Evolutionary conservation across 2,888 invertebrate species (phyloP).

Genomic region (Ryuthela nishihirai): DNA sequence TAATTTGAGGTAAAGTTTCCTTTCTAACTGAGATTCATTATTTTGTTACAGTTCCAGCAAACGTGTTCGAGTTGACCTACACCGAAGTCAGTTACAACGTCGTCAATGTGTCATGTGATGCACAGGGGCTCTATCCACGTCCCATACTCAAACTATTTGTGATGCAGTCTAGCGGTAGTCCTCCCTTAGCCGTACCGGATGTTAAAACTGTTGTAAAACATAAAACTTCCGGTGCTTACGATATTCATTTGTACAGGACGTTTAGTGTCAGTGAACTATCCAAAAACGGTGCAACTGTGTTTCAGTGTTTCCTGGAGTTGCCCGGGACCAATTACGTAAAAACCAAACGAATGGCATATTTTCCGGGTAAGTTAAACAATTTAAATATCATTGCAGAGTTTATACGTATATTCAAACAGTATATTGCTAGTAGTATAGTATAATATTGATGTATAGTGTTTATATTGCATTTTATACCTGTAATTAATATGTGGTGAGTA

Average conservation of each 20-base stretch:
- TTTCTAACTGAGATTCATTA: no score
- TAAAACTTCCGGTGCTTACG: conserved; percentile 18
- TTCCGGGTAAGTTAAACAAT: conserved; percentile 39
- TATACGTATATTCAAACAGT: no score
- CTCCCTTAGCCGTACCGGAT: conserved; percentile 9
- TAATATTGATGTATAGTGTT: no score
- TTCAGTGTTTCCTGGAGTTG: conserved; percentile 38
- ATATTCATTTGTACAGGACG: conserved; percentile 21
- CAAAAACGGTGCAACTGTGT: conserved; percentile 28
- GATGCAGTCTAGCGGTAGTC: conserved; percentile 11
- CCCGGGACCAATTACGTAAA: conserved; percentile 36
- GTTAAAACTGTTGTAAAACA: not conserved
- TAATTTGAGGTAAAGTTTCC: no score
- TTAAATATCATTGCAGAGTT: no score
- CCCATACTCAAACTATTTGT: conserved; percentile 23
- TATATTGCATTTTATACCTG: no score
- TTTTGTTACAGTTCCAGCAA: conserved; percentile 28
- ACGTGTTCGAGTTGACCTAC: conserved; percentile 22
- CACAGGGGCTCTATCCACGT: conserved; percentile 21
- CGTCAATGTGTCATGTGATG: conserved; percentile 31
- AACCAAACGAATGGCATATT: conserved; percentile 38
- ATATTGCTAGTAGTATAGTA: no score
- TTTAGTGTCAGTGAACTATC: conserved; percentile 20
- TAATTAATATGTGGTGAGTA: no score
- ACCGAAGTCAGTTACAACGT: conserved; percentile 12